Evolutionary conservation across 2,113 vertebrate genomes (phyloP), one percentile per base, ranked within the genome.

Genomic region (Caranx ignobilis): DNA sequence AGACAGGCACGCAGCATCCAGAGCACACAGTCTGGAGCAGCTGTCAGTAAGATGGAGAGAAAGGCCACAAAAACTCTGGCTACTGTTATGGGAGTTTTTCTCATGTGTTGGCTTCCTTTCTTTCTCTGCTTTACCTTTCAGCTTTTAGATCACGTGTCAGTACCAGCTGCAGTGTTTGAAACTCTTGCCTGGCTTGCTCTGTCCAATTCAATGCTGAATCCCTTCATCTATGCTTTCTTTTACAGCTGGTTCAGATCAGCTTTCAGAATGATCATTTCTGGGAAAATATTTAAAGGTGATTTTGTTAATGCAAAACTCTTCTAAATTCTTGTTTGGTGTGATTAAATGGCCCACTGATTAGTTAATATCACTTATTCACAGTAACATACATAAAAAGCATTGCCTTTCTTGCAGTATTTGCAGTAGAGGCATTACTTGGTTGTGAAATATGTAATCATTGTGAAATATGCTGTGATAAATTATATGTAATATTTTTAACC

Each of bases 141-240:
- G 2, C 43, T 39, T 64, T 21, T 56, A 2, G 32, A 41, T 18
- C 9, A 45, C n/a, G 6, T 52, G 2, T 7, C 18, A 11, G 8
- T 34, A 3, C 71, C 75, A 11, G 9, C 48, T 26, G 9, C 52
- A 34, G 19, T 80, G 3, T 45, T 61, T 69, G 85, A 87, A 64
- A 32, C 21, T 0, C 71, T 88, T 0, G 73, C 63, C 35, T 90
- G 89, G 86, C 54, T 90, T 1, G 6, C 69, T 11, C 13, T 77
- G 47, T 81, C 70, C 12, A 90, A 90, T n/a, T 88, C 89, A 35
- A 81, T 83, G 86, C 32, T 90, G 5, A 90, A 90, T 64, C 86
- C 86, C 3, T 86, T 86, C n/a, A 75, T 86, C 6, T 82, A 82
- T 43, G 84, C 79, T 48, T 86, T 82, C 79, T 86, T 78, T 71